Evolutionary conservation across 2,113 vertebrate species (phyloP).

Genomic region (Phrynosoma platyrhinos): DNA sequence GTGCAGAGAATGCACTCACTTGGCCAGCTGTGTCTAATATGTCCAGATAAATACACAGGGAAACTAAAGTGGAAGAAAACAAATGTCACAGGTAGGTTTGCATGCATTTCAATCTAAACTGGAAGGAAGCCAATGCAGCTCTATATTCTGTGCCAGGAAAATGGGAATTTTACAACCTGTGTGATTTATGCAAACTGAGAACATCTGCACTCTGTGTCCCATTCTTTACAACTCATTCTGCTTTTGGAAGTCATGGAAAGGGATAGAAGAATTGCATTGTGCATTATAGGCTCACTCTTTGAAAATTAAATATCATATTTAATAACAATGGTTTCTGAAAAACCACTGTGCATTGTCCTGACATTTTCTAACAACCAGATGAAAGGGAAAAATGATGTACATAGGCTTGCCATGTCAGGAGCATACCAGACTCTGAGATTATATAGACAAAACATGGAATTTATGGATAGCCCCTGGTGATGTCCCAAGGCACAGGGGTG

Average conservation of each 20-base stretch:
- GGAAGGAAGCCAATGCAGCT: too few species aligned
- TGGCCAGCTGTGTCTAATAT: slow-evolving; percentile 82
- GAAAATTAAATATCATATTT: background rate
- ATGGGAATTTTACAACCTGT: background rate
- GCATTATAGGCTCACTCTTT: background rate
- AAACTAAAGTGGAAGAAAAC: background rate
- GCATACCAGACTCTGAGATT: too few species aligned
- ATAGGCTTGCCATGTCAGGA: too few species aligned
- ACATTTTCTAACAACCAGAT: background rate
- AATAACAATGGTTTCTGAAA: background rate
- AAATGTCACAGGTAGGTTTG: background rate
- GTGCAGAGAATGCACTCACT: slow-evolving; percentile 57
- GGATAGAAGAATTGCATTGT: too few species aligned
- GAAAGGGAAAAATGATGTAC: too few species aligned
- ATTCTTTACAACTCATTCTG: background rate
- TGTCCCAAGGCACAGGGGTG: too few species aligned
- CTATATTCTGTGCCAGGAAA: background rate
- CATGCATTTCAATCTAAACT: background rate
- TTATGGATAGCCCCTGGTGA: too few species aligned
- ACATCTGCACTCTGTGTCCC: too few species aligned
- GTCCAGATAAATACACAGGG: slow-evolving; percentile 76
- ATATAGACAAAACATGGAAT: too few species aligned
- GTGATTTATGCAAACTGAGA: background rate
- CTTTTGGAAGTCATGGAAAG: background rate
- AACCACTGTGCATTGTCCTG: background rate